phyloP scores from a whole-genome alignment of 2,797 vertebrate genomes.

The Dryobates pubescens region DNA sequence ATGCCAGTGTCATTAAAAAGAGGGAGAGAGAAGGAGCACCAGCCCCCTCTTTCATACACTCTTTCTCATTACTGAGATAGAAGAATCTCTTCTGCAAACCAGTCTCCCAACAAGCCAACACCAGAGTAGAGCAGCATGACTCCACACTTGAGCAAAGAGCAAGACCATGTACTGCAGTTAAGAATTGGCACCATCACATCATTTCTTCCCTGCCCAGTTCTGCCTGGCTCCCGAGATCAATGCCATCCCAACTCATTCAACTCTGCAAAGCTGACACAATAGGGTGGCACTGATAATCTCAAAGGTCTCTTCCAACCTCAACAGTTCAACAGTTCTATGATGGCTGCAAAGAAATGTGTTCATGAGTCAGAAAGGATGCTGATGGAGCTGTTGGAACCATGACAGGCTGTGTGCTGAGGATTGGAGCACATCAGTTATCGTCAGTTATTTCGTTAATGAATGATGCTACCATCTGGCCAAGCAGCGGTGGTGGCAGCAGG shows the following conservation, averaged over 20 bases:
- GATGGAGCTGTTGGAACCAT: background rate
- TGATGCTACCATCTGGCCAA: background rate
- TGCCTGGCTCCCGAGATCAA: rapidly evolving
- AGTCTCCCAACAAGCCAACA: rapidly evolving
- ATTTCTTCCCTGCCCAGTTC: rapidly evolving
- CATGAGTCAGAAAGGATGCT: rapidly evolving
- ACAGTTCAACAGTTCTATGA: too few species aligned
- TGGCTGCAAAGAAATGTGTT: background rate
- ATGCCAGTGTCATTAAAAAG: background rate
- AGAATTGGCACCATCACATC: rapidly evolving
- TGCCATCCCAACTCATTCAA: rapidly evolving
- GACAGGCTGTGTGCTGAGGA: rapidly evolving
- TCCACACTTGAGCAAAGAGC: background rate
- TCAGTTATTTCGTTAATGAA: rapidly evolving
- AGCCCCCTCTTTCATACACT: background rate
- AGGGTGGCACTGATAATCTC: rapidly evolving
- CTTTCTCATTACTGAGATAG: background rate
- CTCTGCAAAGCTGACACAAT: rapidly evolving
- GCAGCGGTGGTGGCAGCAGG: background rate
- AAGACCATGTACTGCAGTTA: background rate
- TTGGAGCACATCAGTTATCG: rapidly evolving
- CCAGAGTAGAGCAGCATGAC: rapidly evolving
- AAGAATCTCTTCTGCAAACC: background rate
- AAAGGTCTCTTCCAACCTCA: too few species aligned
- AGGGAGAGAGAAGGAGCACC: too few species aligned